A percentile compares a stretch with the other conserved stretches of the same genome.
These are phyloP conservation scores for Papio anubis DNA, from an alignment of 2,113 vertebrate genomes.

Conservation along the genomic window DNA sequence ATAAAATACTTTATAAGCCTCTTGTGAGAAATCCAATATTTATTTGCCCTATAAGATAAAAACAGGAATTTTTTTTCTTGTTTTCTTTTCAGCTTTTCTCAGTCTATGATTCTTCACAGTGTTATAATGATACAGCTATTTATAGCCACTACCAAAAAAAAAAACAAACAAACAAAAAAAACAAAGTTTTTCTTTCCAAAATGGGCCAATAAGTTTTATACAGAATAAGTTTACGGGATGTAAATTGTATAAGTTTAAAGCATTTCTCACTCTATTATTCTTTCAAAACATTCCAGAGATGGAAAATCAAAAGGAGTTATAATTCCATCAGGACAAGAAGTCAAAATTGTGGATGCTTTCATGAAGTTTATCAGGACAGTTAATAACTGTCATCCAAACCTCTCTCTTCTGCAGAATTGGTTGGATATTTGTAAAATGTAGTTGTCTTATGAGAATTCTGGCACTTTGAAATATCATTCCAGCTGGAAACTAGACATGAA, in stretches of 20 bases:
- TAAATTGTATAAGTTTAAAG: constrained; percentile 54
- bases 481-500: constrained; percentile 43
- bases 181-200: constrained; percentile 41
- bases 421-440: constrained; percentile 48
- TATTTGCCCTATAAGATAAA: constrained; percentile 69
- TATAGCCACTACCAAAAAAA: neutral
- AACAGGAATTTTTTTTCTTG: constrained; percentile 64
- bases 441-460: constrained; percentile 47
- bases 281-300: constrained; percentile 36
- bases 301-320: constrained; percentile 60
- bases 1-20: constrained; percentile 64
- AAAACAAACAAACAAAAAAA: constrained; percentile 31
- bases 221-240: constrained; percentile 47
- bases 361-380: constrained; percentile 19
- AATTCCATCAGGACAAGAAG: constrained; percentile 13
- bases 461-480: neutral
- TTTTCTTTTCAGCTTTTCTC: constrained; percentile 63
- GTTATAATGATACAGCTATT: constrained; percentile 41
- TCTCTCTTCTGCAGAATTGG: constrained; percentile 20
- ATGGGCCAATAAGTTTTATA: constrained; percentile 25
- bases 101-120: constrained; percentile 41
- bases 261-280: constrained; percentile 27
- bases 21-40: constrained; percentile 69
- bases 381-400: constrained; percentile 28
- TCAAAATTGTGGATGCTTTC: constrained; percentile 41